phyloP scores from a whole-genome alignment of 2,888 invertebrate species.

The Dione juno region DNA sequence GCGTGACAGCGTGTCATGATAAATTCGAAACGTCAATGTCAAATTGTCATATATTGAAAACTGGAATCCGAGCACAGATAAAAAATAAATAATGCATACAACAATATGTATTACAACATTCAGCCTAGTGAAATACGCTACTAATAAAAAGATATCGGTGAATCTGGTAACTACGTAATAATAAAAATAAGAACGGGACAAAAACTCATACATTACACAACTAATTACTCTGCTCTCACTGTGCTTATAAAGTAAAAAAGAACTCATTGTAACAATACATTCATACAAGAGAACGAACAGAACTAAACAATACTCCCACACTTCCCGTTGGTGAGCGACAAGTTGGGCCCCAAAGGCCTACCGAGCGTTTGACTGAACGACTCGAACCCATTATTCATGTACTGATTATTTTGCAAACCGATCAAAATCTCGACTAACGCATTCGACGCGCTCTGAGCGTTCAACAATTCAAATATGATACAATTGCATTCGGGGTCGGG shows the following conservation, averaged over 20 bases:
- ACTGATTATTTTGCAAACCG: constrained; percentile 77
- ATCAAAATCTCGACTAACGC: constrained; percentile 76
- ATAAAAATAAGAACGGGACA: neutral
- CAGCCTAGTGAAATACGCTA: constrained; percentile 18
- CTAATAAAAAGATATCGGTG: constrained; percentile 35
- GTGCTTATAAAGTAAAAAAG: constrained; percentile 12
- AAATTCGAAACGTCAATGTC: constrained; percentile 8
- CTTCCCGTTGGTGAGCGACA: constrained; percentile 75
- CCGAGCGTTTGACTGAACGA: constrained; percentile 65
- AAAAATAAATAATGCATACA: constrained; percentile 21
- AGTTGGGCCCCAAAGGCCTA: constrained; percentile 62
- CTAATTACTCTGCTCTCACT: neutral
- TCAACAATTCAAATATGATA: constrained; percentile 73
- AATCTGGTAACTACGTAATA: constrained; percentile 56
- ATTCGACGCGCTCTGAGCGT: constrained; percentile 75
- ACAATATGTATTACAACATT: constrained; percentile 24
- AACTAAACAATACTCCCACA: constrained; percentile 75
- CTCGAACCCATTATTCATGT: constrained; percentile 71
- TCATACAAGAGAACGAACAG: neutral
- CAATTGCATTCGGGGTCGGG: constrained; percentile 79
- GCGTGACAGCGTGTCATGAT: constrained; percentile 2
- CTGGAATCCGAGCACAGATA: constrained; percentile 7
- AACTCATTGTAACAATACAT: neutral
- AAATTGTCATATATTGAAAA: neutral
- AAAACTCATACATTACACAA: constrained; percentile 3